These are phyloP conservation scores for Pandemis cinnamomeana DNA, from an alignment of 2,888 invertebrate species.

Conservation along the genomic window DNA sequence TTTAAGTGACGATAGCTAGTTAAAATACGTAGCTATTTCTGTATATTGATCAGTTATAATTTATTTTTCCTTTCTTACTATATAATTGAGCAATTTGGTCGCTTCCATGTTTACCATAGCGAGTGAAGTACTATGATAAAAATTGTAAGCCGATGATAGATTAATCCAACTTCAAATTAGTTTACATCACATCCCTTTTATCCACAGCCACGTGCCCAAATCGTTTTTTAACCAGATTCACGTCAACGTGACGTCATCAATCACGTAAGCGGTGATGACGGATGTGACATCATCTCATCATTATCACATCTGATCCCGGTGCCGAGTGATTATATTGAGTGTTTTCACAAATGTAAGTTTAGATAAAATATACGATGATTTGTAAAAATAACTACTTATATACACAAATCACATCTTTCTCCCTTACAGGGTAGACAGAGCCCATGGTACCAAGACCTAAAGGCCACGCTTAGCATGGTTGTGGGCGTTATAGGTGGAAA, in stretches of 20 bases:
- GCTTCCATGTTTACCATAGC: too few species aligned
- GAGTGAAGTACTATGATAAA: not conserved
- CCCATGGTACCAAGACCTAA: too few species aligned
- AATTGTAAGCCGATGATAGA: constrained; percentile 11
- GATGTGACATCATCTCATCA: constrained; percentile 6
- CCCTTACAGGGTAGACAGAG: too few species aligned
- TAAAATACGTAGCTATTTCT: too few species aligned
- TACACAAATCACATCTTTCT: too few species aligned
- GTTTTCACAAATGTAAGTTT: not conserved
- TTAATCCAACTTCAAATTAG: constrained; percentile 21
- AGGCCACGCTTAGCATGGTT: too few species aligned
- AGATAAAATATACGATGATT: not conserved
- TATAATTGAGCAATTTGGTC: too few species aligned
- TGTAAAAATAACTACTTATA: too few species aligned
- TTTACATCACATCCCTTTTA: constrained; percentile 18
- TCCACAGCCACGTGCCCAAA: constrained; percentile 1
- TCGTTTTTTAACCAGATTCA: constrained; percentile 36
- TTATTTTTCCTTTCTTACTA: too few species aligned
- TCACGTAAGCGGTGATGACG: constrained; percentile 18
- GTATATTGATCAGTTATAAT: too few species aligned
- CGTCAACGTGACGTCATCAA: constrained; percentile 32
- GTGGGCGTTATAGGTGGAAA: too few species aligned
- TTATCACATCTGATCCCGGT: constrained; percentile 25
- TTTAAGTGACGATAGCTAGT: too few species aligned
- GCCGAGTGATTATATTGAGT: constrained; percentile 21